Evolutionary conservation across 1,140 invertebrate genomes (phyloP), one percentile per base, ranked within the genome.

Genomic region (Papilio polyxenes): DNA sequence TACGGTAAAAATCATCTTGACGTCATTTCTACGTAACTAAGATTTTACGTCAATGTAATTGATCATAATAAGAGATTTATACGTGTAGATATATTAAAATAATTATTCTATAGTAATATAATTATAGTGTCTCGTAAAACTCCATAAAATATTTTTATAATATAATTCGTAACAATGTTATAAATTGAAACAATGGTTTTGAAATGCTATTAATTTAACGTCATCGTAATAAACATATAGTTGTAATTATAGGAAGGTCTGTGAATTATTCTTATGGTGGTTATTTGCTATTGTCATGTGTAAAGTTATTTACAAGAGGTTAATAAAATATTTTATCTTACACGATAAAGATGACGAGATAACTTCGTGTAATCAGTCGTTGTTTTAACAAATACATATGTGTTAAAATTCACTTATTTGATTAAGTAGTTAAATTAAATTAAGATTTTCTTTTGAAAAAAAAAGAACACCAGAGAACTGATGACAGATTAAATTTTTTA

Each of bases 31-130:
- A 72, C 62, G 62, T 72, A 15, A 72, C 20, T 2, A 23, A 23
- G 65, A 72, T 37, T 37, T 37, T 72, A 72, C 65, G 65, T 72
- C 65, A 72, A 37, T 69, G 23, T 23, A 65, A 65, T 69, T 31
- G 17, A 59, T 59, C 56, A 59, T 59, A 59, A 53, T 15, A 53
- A 17, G 13, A 56, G 53, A 17, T 56, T 56, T 56, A 17, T 17
- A 56, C 4, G 4, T 6, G 7, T 44, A 44, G n/a, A 13, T 51
- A 51, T 51, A 23, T 8, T n/a, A 20, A 62, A 5, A 20, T 59
- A 59, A n/a, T 59, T 23, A 9, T 62, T 23, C 59, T 62, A 62
- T 62, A 62, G 56, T 59, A 59, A 37, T 3, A 69, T 65, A 65
- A 65, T 37, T 31, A 37, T 17, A 37, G 23, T 72, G 23, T 65